Conservation (phyloP, 2,113 vertebrate species). For the Gadus chalcogrammus region DNA sequence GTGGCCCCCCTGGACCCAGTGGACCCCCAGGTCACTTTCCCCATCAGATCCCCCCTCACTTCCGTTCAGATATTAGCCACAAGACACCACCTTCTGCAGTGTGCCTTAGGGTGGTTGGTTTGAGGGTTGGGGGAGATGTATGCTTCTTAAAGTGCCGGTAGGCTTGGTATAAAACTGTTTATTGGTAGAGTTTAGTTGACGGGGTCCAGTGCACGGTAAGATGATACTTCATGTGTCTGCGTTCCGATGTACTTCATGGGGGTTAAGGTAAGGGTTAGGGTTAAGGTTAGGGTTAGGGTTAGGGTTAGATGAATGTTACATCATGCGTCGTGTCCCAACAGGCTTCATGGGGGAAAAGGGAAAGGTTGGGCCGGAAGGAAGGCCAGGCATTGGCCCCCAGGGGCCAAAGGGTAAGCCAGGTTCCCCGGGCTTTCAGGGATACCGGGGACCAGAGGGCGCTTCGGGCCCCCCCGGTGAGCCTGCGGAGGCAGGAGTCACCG, state of each 20-base stretch:
- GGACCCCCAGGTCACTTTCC: conserved; percentile 55
- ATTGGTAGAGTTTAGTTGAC: too few relatives aligned
- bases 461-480: conserved; percentile 51
- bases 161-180: too few relatives aligned
- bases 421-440: conserved; percentile 51
- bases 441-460: conserved; percentile 50
- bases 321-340: conserved; percentile 26
- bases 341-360: conserved; percentile 63
- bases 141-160: too few relatives aligned
- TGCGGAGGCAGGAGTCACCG: conserved; percentile 39
- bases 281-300: conserved; percentile 53
- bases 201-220: too few relatives aligned
- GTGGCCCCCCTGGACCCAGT: conserved; percentile 41
- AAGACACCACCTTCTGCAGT: too few relatives aligned
- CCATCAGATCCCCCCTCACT: too few relatives aligned
- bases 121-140: not conserved
- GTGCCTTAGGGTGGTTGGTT: conserved; percentile 13
- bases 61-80: too few relatives aligned
- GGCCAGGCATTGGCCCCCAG: conserved; percentile 40
- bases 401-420: conserved; percentile 59
- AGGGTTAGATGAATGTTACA: too few relatives aligned
- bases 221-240: too few relatives aligned
- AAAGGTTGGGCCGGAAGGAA: conserved; percentile 35
- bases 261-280: conserved; percentile 33
- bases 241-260: too few relatives aligned